Evolutionary conservation across 2,113 vertebrate genomes (phyloP).

Genomic region (Symphodus melops): DNA sequence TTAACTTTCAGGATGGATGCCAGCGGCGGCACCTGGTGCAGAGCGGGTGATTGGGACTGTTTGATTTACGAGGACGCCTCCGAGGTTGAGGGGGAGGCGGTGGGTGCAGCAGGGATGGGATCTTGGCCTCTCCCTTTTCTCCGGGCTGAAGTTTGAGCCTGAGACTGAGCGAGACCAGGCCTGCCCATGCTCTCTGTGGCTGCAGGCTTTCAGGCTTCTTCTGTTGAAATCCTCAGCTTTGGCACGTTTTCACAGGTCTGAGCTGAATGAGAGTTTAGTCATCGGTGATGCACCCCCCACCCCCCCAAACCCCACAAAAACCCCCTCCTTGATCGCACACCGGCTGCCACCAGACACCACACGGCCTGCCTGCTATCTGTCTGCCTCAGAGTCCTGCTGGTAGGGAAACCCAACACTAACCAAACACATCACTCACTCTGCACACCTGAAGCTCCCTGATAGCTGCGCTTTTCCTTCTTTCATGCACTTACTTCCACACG

Average conservation of each 20-base stretch:
- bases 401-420: conserved; percentile 34
- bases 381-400: conserved; percentile 20
- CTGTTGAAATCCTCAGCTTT: conserved; percentile 61
- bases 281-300: conserved; percentile 52
- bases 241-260: conserved; percentile 69
- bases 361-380: conserved; percentile 22
- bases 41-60: conserved; percentile 22
- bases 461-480: conserved; percentile 6
- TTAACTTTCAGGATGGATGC: conserved; percentile 24
- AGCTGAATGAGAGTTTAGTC: conserved; percentile 48
- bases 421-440: conserved; percentile 4
- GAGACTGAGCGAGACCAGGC: conserved; percentile 77
- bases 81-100: conserved; percentile 42
- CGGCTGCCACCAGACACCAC: conserved; percentile 25
- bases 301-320: conserved; percentile 13
- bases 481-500: not conserved
- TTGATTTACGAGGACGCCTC: conserved; percentile 63
- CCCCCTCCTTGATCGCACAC: not conserved
- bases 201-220: conserved; percentile 66
- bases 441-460: conserved; percentile 36
- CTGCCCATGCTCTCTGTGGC: conserved; percentile 67
- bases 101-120: conserved; percentile 43
- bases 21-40: conserved; percentile 39
- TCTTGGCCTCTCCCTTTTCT: conserved; percentile 71
- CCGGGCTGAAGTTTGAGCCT: conserved; percentile 19